Evolutionary conservation across 2,113 vertebrate species (phyloP).

Genomic region (Petrocephalus microphthalmus): DNA sequence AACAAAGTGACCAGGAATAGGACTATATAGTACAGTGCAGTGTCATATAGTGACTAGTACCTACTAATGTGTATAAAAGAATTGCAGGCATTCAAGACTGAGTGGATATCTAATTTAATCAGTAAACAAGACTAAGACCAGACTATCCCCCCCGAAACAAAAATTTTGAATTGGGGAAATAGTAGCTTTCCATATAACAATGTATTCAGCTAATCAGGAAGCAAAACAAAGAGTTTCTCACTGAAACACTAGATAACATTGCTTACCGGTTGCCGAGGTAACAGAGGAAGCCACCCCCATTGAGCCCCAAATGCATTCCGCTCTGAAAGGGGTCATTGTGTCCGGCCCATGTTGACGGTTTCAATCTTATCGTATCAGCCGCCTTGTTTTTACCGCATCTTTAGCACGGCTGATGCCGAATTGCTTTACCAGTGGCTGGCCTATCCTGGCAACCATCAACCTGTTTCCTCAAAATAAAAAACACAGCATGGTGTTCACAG

Average conservation of each 20-base stretch:
- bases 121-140: background rate
- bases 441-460: background rate
- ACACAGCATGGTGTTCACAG: background rate
- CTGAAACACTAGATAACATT: slow-evolving; percentile 50
- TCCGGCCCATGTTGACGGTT: background rate
- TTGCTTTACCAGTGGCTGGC: background rate
- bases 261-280: slow-evolving; percentile 56
- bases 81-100: background rate
- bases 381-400: background rate
- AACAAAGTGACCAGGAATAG: background rate
- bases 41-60: background rate
- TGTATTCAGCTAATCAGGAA: slow-evolving; percentile 12
- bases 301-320: background rate
- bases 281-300: slow-evolving; percentile 33
- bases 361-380: background rate
- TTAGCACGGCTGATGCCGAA: background rate
- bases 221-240: slow-evolving; percentile 12
- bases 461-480: background rate
- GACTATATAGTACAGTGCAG: background rate
- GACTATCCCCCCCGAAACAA: background rate
- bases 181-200: background rate
- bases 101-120: background rate
- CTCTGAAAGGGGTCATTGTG: background rate
- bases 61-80: background rate
- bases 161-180: background rate